phyloP scores from a whole-genome alignment of 2,797 vertebrate genomes.

The Dallia pectoralis region DNA sequence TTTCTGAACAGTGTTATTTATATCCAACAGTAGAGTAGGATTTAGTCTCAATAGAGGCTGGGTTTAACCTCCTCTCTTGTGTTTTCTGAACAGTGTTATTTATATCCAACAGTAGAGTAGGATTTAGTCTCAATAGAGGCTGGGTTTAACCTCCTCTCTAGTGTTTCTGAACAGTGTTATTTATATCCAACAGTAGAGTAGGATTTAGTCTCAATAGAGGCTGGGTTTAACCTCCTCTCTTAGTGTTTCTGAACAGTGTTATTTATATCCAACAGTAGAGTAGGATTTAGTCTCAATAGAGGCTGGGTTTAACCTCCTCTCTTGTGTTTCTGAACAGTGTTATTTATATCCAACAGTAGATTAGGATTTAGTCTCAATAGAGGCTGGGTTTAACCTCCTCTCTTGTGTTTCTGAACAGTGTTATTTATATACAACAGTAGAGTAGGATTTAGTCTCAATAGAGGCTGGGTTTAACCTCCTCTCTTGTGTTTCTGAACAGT shows the following conservation, averaged over 20 bases:
- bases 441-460: constrained; percentile 1
- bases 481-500: constrained; percentile 35
- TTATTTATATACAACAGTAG: not conserved
- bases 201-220: constrained; percentile 1
- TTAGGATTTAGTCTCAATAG: not conserved
- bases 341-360: not conserved
- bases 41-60: not conserved
- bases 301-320: constrained; percentile 9
- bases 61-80: constrained; percentile 39
- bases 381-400: constrained; percentile 5
- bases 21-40: not conserved
- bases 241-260: not conserved
- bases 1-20: not conserved
- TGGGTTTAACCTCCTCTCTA: constrained; percentile 23
- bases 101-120: not conserved
- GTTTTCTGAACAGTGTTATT: not conserved
- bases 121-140: constrained; percentile 1
- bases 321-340: constrained; percentile 32
- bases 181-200: not conserved
- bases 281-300: constrained; percentile 1
- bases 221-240: constrained; percentile 18
- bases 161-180: constrained; percentile 23
- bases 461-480: not conserved
- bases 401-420: constrained; percentile 33
- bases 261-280: not conserved